Evolutionary conservation across 2,797 vertebrate species (phyloP).

Genomic region (Mallotus villosus): DNA sequence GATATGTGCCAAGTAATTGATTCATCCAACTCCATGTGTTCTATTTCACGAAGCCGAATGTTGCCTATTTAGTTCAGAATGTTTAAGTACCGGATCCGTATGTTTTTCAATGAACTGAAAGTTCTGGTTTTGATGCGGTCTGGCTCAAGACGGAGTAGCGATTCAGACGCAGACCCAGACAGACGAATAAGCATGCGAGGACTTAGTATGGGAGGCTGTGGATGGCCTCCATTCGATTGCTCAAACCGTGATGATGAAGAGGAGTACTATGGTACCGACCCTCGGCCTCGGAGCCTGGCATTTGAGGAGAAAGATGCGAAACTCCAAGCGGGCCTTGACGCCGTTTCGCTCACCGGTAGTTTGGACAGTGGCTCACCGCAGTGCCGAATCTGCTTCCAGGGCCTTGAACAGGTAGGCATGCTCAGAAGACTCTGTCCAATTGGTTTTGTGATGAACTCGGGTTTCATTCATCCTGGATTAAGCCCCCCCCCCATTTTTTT

Average conservation of each 20-base stretch:
- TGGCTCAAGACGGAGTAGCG: constrained; percentile 73
- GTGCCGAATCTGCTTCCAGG: constrained; percentile 91
- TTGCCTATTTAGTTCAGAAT: constrained; percentile 69
- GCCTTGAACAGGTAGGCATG: constrained; percentile 82
- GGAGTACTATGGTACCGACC: constrained; percentile 79
- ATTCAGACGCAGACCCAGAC: constrained; percentile 72
- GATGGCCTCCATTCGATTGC: constrained; percentile 82
- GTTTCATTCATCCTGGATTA: no score
- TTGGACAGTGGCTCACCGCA: constrained; percentile 83
- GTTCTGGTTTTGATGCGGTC: constrained; percentile 85
- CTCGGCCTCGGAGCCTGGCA: constrained; percentile 72
- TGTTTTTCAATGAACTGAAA: constrained; percentile 89
- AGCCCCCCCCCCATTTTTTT: no score
- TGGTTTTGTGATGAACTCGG: neutral
- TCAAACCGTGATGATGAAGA: constrained; percentile 80
- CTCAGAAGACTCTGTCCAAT: neutral
- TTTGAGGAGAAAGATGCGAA: constrained; percentile 70
- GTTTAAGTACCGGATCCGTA: constrained; percentile 85
- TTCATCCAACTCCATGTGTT: constrained; percentile 14
- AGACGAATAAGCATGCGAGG: constrained; percentile 65
- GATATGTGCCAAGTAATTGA: constrained; percentile 18
- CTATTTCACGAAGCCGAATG: constrained; percentile 28
- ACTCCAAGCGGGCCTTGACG: constrained; percentile 69
- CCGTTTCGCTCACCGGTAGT: constrained; percentile 79
- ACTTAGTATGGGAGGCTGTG: constrained; percentile 74